These are phyloP conservation scores for Macaria notata DNA, from an alignment of 2,888 invertebrate species.

Conservation along the genomic window DNA sequence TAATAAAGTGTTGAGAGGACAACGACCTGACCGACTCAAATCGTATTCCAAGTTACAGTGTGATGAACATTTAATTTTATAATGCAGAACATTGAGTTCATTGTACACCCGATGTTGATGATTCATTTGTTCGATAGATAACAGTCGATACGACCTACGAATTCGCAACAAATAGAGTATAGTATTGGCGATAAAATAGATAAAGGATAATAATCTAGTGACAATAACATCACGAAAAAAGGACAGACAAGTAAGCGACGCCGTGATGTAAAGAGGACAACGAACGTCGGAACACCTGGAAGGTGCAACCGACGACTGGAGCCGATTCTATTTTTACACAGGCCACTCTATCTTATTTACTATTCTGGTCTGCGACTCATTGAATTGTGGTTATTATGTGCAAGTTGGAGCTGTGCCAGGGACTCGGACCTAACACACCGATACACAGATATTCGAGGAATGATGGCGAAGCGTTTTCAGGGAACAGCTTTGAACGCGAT, in stretches of 20 bases:
- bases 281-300: slow-evolving; percentile 77
- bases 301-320: slow-evolving; percentile 78
- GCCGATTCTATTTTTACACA: slow-evolving; percentile 76
- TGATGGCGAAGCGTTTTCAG: slow-evolving; percentile 63
- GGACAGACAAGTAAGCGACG: slow-evolving; percentile 30
- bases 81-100: slow-evolving; percentile 65
- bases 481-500: slow-evolving; percentile 49
- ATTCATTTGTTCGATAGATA: slow-evolving; percentile 64
- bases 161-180: slow-evolving; percentile 39
- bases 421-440: slow-evolving; percentile 68
- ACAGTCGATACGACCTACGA: slow-evolving; percentile 46
- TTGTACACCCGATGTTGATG: slow-evolving; percentile 53
- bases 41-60: slow-evolving; percentile 66
- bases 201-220: slow-evolving; percentile 17
- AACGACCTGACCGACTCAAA: slow-evolving; percentile 74
- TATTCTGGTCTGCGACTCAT: slow-evolving; percentile 82
- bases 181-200: slow-evolving; percentile 28
- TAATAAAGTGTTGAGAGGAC: slow-evolving; percentile 72
- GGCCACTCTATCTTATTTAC: slow-evolving; percentile 81
- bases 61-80: slow-evolving; percentile 69
- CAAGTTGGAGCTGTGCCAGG: slow-evolving; percentile 79
- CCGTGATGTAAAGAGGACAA: slow-evolving; percentile 60
- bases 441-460: slow-evolving; percentile 76
- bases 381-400: slow-evolving; percentile 83
- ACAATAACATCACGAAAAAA: slow-evolving; percentile 25